These are phyloP conservation scores for Eira barbara DNA, from an alignment of 2,113 vertebrate genomes.

Conservation along the genomic window DNA sequence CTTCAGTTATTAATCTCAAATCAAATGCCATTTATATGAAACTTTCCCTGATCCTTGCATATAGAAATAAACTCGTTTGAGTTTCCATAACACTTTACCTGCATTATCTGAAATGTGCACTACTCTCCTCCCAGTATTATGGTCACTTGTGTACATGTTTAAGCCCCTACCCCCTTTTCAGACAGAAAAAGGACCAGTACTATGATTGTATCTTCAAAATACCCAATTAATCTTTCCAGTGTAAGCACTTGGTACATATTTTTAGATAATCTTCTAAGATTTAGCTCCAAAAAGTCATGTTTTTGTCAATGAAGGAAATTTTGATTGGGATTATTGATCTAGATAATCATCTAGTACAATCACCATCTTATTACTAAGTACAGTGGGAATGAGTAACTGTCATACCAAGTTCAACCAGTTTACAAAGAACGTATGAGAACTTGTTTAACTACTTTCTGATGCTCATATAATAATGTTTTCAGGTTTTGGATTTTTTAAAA, in stretches of 20 bases:
- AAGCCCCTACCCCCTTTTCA: not conserved
- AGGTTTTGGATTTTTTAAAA: not conserved
- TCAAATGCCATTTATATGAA: not conserved
- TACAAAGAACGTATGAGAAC: not conserved
- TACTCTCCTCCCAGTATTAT: not conserved
- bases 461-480: not conserved
- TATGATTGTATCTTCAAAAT: not conserved
- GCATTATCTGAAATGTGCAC: not conserved
- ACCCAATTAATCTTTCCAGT: not conserved
- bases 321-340: not conserved
- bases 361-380: not conserved
- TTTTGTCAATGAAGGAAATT: slow-evolving; percentile 27
- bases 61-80: not conserved
- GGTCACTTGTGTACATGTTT: not conserved
- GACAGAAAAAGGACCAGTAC: not conserved
- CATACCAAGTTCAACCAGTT: not conserved
- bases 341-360: not conserved
- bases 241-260: not conserved
- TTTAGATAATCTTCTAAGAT: not conserved
- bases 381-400: not conserved
- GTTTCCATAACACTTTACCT: not conserved
- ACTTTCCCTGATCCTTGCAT: not conserved
- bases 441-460: slow-evolving; percentile 21
- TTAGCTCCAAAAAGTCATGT: not conserved
- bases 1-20: not conserved